Evolutionary conservation across 2,797 vertebrate genomes (phyloP).

Genomic region (Etheostoma perlongum): DNA sequence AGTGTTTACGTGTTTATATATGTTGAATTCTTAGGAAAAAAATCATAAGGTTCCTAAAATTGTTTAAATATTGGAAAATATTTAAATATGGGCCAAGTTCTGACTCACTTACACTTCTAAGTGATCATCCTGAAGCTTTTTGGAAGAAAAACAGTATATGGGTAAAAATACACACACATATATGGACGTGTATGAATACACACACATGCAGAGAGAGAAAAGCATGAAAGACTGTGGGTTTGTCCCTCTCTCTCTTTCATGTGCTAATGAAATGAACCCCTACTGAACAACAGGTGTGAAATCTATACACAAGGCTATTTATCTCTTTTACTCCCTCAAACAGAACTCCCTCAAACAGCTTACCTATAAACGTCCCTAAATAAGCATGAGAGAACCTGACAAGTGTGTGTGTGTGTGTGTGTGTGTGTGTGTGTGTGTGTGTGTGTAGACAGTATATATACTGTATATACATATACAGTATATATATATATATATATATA

Average conservation of each 20-base stretch:
- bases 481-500: too few relatives aligned
- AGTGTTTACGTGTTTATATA: slow-evolving; percentile 14
- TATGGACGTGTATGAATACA: slow-evolving; percentile 28
- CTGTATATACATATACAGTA: too few relatives aligned
- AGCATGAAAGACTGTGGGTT: slow-evolving; percentile 60
- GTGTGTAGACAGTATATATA: too few relatives aligned
- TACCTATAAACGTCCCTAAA: background rate
- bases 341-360: background rate
- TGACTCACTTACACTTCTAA: slow-evolving; percentile 28
- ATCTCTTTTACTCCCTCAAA: slow-evolving; percentile 66
- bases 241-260: slow-evolving; percentile 71
- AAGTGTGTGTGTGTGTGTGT: background rate
- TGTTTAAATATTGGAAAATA: slow-evolving; percentile 17
- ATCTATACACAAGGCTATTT: slow-evolving; percentile 51
- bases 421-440: too few relatives aligned
- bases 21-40: slow-evolving; percentile 17
- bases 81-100: slow-evolving; percentile 15
- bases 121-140: slow-evolving; percentile 33
- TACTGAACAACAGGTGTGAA: slow-evolving; percentile 69
- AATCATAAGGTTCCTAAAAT: slow-evolving; percentile 8
- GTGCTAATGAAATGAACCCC: slow-evolving; percentile 66
- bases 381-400: slow-evolving; percentile 8
- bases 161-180: slow-evolving; percentile 26
- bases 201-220: slow-evolving; percentile 29
- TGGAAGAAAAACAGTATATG: slow-evolving; percentile 12